These are phyloP conservation scores for Eurystomus glaucurus DNA, from an alignment of 2,797 vertebrate species.

Conservation along the genomic window DNA sequence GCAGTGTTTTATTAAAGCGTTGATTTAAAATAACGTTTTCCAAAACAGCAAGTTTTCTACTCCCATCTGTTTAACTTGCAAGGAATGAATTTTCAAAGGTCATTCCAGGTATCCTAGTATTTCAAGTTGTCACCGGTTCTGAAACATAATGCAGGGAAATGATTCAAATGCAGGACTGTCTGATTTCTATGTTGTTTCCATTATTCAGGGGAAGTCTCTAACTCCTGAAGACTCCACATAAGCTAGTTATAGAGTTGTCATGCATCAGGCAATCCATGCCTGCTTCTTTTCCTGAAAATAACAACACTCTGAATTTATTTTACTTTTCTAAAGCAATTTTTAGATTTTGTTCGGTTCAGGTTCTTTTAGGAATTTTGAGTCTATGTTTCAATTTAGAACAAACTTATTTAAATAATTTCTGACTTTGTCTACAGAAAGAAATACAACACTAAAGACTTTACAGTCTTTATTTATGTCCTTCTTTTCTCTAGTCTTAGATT, in stretches of 20 bases:
- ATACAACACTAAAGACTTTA: not conserved
- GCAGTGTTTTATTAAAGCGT: not conserved
- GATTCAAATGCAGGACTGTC: not conserved
- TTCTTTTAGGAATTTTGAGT: not conserved
- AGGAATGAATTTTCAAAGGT: slow-evolving; percentile 12
- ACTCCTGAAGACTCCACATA: not conserved
- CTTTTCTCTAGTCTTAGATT: not conserved
- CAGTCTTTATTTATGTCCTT: not conserved
- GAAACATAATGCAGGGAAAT: not conserved
- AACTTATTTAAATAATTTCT: not conserved
- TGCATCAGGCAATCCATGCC: not conserved
- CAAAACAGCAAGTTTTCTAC: not conserved
- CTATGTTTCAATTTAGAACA: not conserved
- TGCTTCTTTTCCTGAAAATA: not conserved
- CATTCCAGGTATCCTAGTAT: not conserved
- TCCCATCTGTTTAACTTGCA: not conserved
- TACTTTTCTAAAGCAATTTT: not conserved
- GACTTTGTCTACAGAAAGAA: not conserved
- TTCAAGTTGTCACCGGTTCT: not conserved
- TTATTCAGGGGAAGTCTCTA: not conserved
- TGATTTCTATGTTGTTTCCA: not conserved
- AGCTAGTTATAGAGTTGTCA: not conserved
- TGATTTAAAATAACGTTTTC: slow-evolving; percentile 9
- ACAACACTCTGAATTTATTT: not conserved
- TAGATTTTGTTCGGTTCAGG: rapidly evolving